Percentiles rank a stretch among this genome's conserved stretches.
phyloP scores from a whole-genome alignment of 2,888 invertebrate species.

The Pollenia labialis region DNA sequence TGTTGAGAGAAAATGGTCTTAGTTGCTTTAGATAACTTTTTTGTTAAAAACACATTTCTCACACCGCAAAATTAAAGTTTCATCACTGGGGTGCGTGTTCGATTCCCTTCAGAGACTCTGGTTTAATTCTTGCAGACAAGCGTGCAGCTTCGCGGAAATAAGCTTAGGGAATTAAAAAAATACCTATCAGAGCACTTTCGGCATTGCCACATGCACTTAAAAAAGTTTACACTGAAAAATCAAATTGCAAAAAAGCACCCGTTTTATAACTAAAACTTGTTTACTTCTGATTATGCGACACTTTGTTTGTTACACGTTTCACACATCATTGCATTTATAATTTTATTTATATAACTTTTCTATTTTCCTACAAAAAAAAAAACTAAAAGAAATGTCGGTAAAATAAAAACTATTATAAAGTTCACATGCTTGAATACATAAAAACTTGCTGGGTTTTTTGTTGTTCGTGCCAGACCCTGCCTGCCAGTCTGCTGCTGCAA shows the following conservation, averaged over 20 bases:
- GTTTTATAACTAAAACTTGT: conserved; percentile 34
- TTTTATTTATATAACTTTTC: conserved; percentile 71
- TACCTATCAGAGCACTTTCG: too few species aligned
- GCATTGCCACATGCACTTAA: too few species aligned
- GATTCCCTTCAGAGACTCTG: too few species aligned
- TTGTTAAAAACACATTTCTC: too few species aligned
- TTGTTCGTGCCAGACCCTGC: background rate
- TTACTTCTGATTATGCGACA: conserved; percentile 59
- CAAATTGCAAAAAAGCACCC: background rate
- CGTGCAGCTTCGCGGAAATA: too few species aligned
- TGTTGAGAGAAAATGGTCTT: too few species aligned
- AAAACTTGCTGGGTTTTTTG: background rate
- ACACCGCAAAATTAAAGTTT: too few species aligned
- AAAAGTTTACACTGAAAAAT: too few species aligned
- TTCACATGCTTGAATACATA: conserved; percentile 30
- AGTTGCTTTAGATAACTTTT: too few species aligned
- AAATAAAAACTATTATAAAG: conserved; percentile 4
- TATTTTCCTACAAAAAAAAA: background rate
- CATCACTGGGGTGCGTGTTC: too few species aligned
- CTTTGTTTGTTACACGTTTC: conserved; percentile 75
- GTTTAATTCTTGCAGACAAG: too few species aligned
- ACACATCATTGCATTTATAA: conserved; percentile 73
- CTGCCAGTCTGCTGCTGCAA: conserved; percentile 6
- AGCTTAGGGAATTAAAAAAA: too few species aligned
- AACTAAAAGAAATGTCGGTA: background rate